These are phyloP conservation scores for Odocoileus hemionus DNA, from an alignment of 2,113 vertebrate species.

Conservation along the genomic window DNA sequence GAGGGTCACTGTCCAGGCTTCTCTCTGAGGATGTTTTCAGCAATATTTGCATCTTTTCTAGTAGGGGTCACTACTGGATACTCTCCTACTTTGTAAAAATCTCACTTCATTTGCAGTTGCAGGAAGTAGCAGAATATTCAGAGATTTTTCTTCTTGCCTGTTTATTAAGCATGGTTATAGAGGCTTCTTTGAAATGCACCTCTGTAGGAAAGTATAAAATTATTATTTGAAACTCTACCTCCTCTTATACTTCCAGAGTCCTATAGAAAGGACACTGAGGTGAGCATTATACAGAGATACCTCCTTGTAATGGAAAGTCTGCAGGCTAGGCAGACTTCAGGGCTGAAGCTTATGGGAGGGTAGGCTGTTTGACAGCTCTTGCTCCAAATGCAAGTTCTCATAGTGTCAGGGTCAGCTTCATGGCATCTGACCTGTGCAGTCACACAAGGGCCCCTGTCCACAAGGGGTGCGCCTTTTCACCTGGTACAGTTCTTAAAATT, in stretches of 20 bases:
- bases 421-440: too few species aligned
- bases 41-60: not conserved
- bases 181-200: not conserved
- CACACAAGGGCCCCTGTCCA: too few species aligned
- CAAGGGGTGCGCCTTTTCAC: not conserved
- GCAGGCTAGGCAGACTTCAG: not conserved
- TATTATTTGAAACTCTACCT: not conserved
- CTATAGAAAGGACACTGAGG: not conserved
- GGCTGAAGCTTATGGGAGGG: too few species aligned
- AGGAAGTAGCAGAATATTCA: not conserved
- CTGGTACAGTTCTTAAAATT: not conserved
- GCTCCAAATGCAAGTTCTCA: not conserved
- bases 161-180: not conserved
- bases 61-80: not conserved
- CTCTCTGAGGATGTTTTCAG: not conserved
- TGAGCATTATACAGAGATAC: not conserved
- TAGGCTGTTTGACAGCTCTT: not conserved
- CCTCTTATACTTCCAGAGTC: not conserved
- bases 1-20: not conserved
- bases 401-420: fast-evolving
- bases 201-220: not conserved
- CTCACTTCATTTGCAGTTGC: not conserved
- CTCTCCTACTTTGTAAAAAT: not conserved
- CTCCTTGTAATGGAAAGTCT: not conserved
- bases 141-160: not conserved